phyloP scores from a whole-genome alignment of 2,888 invertebrate genomes.

The Scaptomyza polygonia region DNA sequence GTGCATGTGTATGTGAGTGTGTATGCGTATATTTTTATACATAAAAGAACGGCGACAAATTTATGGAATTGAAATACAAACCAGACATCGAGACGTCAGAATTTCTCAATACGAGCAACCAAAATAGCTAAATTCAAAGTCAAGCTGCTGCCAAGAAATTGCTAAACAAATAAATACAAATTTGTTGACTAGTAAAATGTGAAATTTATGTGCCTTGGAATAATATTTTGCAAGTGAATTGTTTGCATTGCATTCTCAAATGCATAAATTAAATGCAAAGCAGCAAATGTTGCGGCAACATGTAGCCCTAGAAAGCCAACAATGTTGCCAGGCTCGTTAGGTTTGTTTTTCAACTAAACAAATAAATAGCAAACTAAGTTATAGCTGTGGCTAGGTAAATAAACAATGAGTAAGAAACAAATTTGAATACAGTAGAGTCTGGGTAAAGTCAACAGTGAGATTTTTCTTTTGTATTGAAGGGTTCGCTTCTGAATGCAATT shows the following conservation, averaged over 20 bases:
- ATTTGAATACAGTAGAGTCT: not conserved
- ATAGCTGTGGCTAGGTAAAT: constrained; percentile 12
- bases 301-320: not conserved
- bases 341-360: not conserved
- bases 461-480: too few species aligned
- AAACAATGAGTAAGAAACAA: constrained; percentile 1
- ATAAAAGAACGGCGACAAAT: constrained; percentile 61
- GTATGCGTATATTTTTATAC: constrained; percentile 4
- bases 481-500: too few species aligned
- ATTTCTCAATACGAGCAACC: not conserved
- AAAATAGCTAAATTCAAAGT: constrained; percentile 42
- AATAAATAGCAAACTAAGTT: constrained; percentile 7
- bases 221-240: constrained; percentile 27
- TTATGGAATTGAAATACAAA: constrained; percentile 76
- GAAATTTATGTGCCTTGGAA: constrained; percentile 51
- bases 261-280: constrained; percentile 40
- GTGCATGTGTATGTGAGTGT: not conserved
- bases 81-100: constrained; percentile 76
- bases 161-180: constrained; percentile 57
- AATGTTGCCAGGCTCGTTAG: constrained; percentile 19
- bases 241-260: constrained; percentile 47
- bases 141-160: constrained; percentile 33
- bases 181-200: constrained; percentile 50
- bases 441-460: not conserved
- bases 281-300: constrained; percentile 42